phyloP scores from a whole-genome alignment of 1,140 invertebrate genomes.

The Ylistrum balloti region DNA sequence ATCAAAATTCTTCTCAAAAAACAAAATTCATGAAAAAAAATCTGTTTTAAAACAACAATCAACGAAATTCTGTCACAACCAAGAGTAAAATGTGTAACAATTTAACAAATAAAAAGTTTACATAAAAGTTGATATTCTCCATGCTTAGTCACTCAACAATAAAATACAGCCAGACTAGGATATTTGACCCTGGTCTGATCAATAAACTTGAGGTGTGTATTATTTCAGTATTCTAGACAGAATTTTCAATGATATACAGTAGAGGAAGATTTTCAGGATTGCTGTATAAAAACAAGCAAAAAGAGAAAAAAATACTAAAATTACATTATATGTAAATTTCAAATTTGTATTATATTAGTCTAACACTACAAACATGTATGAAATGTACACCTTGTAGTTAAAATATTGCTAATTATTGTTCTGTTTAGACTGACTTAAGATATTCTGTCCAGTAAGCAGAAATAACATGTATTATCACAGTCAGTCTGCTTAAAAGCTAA shows the following conservation, averaged over 20 bases:
- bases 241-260: not conserved
- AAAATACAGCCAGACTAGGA: not conserved
- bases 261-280: not conserved
- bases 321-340: too few relatives aligned
- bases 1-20: not conserved
- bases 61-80: not conserved
- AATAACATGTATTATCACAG: too few relatives aligned
- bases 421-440: too few relatives aligned
- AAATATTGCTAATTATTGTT: too few relatives aligned
- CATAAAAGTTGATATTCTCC: not conserved
- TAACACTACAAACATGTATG: too few relatives aligned
- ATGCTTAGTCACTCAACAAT: not conserved
- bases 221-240: not conserved
- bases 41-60: not conserved
- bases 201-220: not conserved
- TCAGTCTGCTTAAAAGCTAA: too few relatives aligned
- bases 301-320: too few relatives aligned
- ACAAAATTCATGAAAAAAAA: not conserved
- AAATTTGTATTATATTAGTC: too few relatives aligned
- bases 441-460: too few relatives aligned
- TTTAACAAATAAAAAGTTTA: conserved; percentile 6
- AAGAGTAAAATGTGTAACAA: not conserved
- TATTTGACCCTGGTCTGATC: not conserved
- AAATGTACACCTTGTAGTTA: too few relatives aligned
- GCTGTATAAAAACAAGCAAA: not conserved